A percentile compares a stretch with the other conserved stretches of the same genome.
phyloP scores from a whole-genome alignment of 2,888 invertebrate species.

The Antheraea yamamai region DNA sequence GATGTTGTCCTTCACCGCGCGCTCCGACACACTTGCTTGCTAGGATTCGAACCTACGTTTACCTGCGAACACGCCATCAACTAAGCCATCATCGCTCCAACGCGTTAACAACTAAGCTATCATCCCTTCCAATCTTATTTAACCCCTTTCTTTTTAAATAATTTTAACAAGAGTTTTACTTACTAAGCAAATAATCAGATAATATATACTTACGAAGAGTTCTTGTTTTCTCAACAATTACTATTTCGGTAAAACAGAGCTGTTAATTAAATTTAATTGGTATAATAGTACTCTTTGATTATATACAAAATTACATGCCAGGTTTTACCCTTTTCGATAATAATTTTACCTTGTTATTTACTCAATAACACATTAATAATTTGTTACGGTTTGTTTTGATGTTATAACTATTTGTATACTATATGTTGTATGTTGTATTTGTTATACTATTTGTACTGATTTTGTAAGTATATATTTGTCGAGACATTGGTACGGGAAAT shows the following conservation, averaged over 20 bases:
- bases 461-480: neutral
- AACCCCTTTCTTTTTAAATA: too few species aligned
- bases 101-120: too few species aligned
- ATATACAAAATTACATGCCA: neutral
- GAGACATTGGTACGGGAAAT: neutral
- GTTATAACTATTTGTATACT: too few species aligned
- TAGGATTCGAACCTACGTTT: too few species aligned
- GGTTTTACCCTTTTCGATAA: neutral
- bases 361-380: neutral
- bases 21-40: too few species aligned
- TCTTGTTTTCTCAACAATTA: neutral
- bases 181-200: neutral
- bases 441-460: neutral
- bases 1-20: too few species aligned
- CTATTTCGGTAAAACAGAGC: neutral
- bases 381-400: neutral
- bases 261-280: neutral
- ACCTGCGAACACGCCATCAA: too few species aligned
- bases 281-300: neutral
- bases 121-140: too few species aligned
- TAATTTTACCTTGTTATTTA: constrained; percentile 3
- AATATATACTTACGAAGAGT: neutral
- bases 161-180: too few species aligned
- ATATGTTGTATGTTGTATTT: too few species aligned
- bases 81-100: too few species aligned